Base-by-base conservation (phyloP, 2,888 invertebrate genomes). In the Mythimna lalbum region DNA sequence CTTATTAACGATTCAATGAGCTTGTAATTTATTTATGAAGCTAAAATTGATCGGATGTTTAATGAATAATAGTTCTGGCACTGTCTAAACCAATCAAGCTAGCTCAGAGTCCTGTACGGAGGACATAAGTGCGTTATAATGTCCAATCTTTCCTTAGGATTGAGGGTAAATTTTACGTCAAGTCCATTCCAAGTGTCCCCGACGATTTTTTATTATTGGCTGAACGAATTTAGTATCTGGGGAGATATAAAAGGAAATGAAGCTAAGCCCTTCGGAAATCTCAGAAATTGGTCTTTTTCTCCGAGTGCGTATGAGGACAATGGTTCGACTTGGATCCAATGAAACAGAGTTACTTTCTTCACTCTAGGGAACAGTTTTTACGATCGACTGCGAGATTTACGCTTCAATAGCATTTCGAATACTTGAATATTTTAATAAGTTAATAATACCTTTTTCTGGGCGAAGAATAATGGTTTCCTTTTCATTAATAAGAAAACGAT, bases 221-320 rank as follows among this genome's bases (percentile, higher is more conserved):
- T 92, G 94, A 94, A 94, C 94, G 95, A 95, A 95, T 95, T 95
- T 95, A 95, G 94, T 95, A 94, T 94, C 95, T 93, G 89, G 95
- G 95, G 95, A 95, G 95, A 94, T 94, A 95, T 95, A 95, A 95
- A 95, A 95, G 95, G 94, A 95, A 95, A 95, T 95, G 95, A 95
- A 95, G 92, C 94, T 94, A 95, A 95, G 95, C 95, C 95, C 95
- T 95, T 95, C 93, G 95, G 95, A 95, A 95, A 95, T 95, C 95
- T 94, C 90, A 93, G 95, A 94, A 94, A 95, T 95, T 95, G 95
- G 93, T 93, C 92, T 94, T 94, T 94, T 93, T 93, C 91, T 92
- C 86, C 82, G 88, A 91, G 93, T 92, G 93, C 93, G 94, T 95
- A 89, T 94, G 94, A 93, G 95, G 93, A 94, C 94, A 94, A 94